These are phyloP conservation scores for Ophiothrix spiculata DNA, from an alignment of 35 echinoderm and acorn worm species.

Conservation along the genomic window DNA sequence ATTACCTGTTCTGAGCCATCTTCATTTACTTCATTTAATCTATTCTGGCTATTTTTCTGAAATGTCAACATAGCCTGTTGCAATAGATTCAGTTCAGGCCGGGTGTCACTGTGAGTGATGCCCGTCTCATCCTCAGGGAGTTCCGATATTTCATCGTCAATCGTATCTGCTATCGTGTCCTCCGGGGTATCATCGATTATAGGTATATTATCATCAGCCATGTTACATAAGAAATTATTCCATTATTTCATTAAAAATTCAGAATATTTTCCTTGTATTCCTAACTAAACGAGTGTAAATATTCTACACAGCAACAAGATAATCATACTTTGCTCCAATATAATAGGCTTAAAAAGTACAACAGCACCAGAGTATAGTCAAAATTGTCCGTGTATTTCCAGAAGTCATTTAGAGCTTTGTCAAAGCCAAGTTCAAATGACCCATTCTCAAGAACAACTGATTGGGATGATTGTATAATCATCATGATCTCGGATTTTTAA, in stretches of 20 bases:
- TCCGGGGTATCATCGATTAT: neutral
- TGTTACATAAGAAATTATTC: neutral
- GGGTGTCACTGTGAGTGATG: neutral
- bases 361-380: neutral
- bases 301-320: too few species aligned
- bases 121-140: neutral
- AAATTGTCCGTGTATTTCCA: neutral
- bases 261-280: neutral
- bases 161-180: neutral
- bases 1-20: too few species aligned
- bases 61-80: neutral
- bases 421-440: neutral
- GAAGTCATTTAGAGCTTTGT: neutral
- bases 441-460: neutral
- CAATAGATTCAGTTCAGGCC: neutral
- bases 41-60: slow-evolving; percentile 6
- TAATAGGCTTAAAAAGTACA: neutral
- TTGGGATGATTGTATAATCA: neutral
- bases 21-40: neutral
- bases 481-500: slow-evolving; percentile 5
- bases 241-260: neutral
- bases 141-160: neutral
- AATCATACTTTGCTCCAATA: too few species aligned
- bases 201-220: neutral
- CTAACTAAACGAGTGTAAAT: neutral